Evolutionary conservation across 2,797 vertebrate species (phyloP), one percentile per base, ranked within the genome.

Genomic region (Silurus aristotelis): DNA sequence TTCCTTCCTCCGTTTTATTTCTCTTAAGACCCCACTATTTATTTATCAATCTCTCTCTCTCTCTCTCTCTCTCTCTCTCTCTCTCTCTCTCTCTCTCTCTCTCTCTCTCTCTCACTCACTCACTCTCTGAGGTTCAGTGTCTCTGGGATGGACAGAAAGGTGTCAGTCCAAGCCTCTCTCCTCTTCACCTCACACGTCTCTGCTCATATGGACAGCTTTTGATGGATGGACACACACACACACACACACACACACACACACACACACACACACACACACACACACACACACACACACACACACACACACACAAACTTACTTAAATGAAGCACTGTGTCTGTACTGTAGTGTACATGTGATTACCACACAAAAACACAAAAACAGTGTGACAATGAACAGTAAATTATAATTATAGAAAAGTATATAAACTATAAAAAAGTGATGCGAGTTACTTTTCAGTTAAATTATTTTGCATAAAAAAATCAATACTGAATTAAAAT

Each of bases 101-200:
- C 63, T n/a, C 61, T 56, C 38, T 43, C 19, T 71, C 71, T 70
- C 27, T 73, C 25, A 66, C 71, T 20, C 63, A 48, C n/a, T 56
- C 52, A 77, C 76, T 81, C 70, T 83, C 63, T 22, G 25, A 64
- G 72, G 61, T 56, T 82, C 78, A 64, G 77, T 76, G 71, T 87
- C n/a, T 89, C 71, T 79, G 31, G 56, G 64, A 66, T 71, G 85
- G 87, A 82, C 52, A 70, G 64, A 8, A 31, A 78, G 82, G 75
- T 88, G 87, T 87, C 88, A 88, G 87, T 85, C 60, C 70, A 38
- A 83, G 79, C 64, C 75, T 70, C 38, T 72, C 66, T 80, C 67
- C 71, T 80, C 67, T 79, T 82, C 76, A 72, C 70, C 63, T 2
- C 20, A 75, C 80, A 70, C 1, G 64, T 70, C 85, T 79, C 81